Evolutionary conservation across 2,113 vertebrate genomes (phyloP), one percentile per base, ranked within the genome.

Genomic region (Eptatretus burgeri): DNA sequence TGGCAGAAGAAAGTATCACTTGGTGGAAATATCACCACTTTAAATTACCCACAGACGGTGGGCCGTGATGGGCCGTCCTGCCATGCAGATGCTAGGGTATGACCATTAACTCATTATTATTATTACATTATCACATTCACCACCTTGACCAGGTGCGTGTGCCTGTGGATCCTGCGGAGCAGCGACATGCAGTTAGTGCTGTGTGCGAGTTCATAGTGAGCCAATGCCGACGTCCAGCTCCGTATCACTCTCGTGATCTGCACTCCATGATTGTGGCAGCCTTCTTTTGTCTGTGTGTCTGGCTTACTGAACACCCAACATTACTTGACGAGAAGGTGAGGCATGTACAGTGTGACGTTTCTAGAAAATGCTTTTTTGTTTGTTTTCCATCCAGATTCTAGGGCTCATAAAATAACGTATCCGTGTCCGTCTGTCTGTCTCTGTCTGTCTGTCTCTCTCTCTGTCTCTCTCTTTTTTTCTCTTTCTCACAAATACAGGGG

Each of bases 231-330:
- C 82, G 87, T 41, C 87, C 86, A 0, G 87, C 87, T 14, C 87
- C 87, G 1, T 78, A 83, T 51, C 87, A 94, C 67, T 94, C 86
- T 64, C 72, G 86, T 2, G 86, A 93, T 71, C 81, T 94, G 19
- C 87, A 94, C 76, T 94, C 87, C 71, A 93, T 94, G 87, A 94
- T 94, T 2, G 87, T 93, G 2, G 87, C 86, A 5, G 87, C 87
- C 27, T 94, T 94, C 74, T 85, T 89, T 78, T 94, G 87, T 72
- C 81, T 94, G 16, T 93, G 86, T 2, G 80, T 89, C 63, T 94
- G 87, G 87, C 82, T 93, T 67, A 91, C 83, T 0, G 87, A 94
- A 69, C 86, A 94, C 53, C 82, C 87, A 0, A 78, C 84, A 71
- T 86, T 94, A 81, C 75, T 94, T 68, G 82, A 91, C 64, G 85